Evolutionary conservation across 2,113 vertebrate species (phyloP).

Genomic region (Podilymbus podiceps): DNA sequence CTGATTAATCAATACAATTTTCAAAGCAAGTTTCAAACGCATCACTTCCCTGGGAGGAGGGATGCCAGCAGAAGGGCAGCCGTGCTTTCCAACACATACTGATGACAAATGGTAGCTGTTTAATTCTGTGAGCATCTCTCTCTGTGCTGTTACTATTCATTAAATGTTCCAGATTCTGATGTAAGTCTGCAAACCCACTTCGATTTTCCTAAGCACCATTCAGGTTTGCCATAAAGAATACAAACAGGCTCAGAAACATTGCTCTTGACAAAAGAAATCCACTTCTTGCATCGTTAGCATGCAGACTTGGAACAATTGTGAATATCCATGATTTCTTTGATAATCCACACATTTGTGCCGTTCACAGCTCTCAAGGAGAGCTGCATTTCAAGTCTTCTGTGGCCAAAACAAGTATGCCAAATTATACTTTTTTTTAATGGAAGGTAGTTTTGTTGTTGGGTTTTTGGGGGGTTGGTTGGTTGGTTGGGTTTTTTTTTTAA

Average conservation of each 20-base stretch:
- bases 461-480: no score
- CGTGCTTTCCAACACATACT: background rate
- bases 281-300: background rate
- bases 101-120: background rate
- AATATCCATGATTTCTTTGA: background rate
- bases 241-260: background rate
- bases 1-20: background rate
- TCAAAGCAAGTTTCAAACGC: background rate
- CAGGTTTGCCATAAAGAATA: background rate
- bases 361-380: background rate
- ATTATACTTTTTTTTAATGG: background rate
- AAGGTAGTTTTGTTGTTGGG: background rate
- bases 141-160: background rate
- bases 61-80: background rate
- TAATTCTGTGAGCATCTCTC: background rate
- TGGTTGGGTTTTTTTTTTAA: no score
- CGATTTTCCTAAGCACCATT: background rate
- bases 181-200: background rate
- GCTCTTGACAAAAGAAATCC: background rate
- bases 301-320: background rate
- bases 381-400: background rate
- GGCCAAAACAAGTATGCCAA: background rate
- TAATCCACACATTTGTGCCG: background rate
- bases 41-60: background rate
- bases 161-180: background rate